A percentile compares a stretch with the other conserved stretches of the same genome.
Conservation (phyloP, 1,140 invertebrate genomes). For the Chlorops oryzae region DNA sequence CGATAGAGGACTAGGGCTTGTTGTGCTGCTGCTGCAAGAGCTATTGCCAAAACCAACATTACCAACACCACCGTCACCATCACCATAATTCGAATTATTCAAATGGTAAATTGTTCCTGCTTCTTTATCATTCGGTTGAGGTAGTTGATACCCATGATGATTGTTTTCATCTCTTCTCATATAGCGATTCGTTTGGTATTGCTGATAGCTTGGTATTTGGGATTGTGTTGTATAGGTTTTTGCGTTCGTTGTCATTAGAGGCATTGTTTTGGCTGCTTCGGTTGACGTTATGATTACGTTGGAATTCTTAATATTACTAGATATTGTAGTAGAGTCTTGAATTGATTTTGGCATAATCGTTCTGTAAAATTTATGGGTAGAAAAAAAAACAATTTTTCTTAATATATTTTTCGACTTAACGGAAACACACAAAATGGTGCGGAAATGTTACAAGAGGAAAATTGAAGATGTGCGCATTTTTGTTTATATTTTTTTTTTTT, state of each 20-base stretch:
- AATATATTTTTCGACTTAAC: no score
- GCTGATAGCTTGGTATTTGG: conserved; percentile 43
- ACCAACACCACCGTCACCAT: conserved; percentile 3
- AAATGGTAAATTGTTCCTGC: conserved; percentile 5
- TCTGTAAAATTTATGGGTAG: no score
- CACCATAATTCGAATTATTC: neutral
- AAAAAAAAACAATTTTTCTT: no score
- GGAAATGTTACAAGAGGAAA: no score
- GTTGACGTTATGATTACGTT: conserved; percentile 14
- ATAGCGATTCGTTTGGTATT: conserved; percentile 28
- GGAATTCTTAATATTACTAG: neutral
- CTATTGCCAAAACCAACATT: conserved; percentile 15
- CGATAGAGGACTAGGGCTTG: conserved; percentile 18
- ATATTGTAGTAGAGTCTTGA: conserved; percentile 9
- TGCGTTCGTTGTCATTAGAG: conserved; percentile 16
- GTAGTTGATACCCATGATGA: conserved; percentile 42
- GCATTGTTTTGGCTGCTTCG: conserved; percentile 17
- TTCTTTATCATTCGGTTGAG: conserved; percentile 30
- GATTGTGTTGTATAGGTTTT: conserved; percentile 40
- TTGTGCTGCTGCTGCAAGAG: conserved; percentile 16
- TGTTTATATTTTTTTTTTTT: no score
- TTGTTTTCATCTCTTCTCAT: no score
- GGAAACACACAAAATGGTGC: no score
- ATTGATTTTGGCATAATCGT: conserved; percentile 10
- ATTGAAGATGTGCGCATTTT: no score